Conservation (phyloP, 2,888 invertebrate genomes). For the Drosophila anceps region DNA sequence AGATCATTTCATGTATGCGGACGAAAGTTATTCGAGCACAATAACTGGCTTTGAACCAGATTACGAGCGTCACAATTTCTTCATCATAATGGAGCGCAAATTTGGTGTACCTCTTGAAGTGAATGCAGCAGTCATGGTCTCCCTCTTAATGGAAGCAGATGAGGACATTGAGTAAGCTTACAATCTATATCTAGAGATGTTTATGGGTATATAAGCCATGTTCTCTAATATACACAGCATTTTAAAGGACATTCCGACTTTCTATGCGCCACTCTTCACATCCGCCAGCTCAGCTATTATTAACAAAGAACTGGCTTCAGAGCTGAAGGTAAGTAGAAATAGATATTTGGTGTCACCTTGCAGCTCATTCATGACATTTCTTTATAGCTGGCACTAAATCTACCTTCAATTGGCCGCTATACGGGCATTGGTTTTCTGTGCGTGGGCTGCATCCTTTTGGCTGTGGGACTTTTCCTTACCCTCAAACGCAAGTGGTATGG, state of each 20-base stretch:
- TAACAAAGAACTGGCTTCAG: constrained; percentile 63
- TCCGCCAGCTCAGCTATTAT: constrained; percentile 70
- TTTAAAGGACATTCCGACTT: constrained; percentile 64
- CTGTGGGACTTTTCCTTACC: constrained; percentile 66
- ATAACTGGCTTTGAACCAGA: constrained; percentile 89
- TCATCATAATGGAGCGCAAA: constrained; percentile 89
- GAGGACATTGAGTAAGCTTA: constrained; percentile 86
- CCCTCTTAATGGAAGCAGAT: constrained; percentile 87
- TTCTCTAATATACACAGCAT: constrained; percentile 54
- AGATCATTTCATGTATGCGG: constrained; percentile 92
- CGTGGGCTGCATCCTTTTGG: constrained; percentile 68
- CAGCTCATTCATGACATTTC: constrained; percentile 4
- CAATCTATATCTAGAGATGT: not conserved
- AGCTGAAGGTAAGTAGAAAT: constrained; percentile 63
- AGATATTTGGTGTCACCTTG: not conserved
- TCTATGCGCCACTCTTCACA: constrained; percentile 80
- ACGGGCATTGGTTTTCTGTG: constrained; percentile 75
- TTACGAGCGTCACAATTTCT: constrained; percentile 88
- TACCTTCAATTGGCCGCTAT: constrained; percentile 75
- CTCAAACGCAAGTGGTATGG: constrained; percentile 75
- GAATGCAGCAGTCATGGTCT: constrained; percentile 91
- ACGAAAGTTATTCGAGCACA: constrained; percentile 88
- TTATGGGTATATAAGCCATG: not conserved
- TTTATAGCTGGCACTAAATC: constrained; percentile 70
- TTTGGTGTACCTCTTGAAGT: constrained; percentile 92